Evolutionary conservation across 2,113 vertebrate species (phyloP).

Genomic region (Tachysurus fulvidraco): DNA sequence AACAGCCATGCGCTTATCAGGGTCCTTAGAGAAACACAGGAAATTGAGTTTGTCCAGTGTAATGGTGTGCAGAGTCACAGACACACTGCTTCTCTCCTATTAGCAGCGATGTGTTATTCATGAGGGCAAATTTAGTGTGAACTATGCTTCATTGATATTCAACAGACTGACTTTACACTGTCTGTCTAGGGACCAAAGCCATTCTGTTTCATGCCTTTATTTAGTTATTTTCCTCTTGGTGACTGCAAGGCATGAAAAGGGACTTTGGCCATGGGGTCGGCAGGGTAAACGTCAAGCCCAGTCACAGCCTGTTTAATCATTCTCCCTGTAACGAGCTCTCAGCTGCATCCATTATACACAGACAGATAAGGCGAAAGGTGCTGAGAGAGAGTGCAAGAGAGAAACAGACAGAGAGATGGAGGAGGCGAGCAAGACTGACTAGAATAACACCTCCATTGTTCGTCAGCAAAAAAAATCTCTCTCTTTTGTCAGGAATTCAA

Average conservation of each 20-base stretch:
- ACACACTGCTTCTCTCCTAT: constrained; percentile 69
- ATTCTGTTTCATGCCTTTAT: constrained; percentile 68
- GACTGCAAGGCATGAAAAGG: constrained; percentile 51
- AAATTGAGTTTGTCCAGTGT: constrained; percentile 77
- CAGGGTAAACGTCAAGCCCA: constrained; percentile 58
- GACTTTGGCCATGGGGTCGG: constrained; percentile 49
- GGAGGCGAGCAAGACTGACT: constrained; percentile 48
- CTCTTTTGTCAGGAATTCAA: constrained; percentile 63
- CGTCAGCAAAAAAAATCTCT: constrained; percentile 48
- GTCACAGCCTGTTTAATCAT: constrained; percentile 54
- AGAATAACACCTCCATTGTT: constrained; percentile 64
- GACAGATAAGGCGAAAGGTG: constrained; percentile 35
- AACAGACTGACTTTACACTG: constrained; percentile 62
- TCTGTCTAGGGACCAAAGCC: constrained; percentile 62
- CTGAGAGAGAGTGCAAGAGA: constrained; percentile 19
- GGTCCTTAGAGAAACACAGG: constrained; percentile 69
- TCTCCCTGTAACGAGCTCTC: constrained; percentile 57
- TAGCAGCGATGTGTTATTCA: constrained; percentile 77
- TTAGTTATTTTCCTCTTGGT: constrained; percentile 63
- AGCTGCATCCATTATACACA: constrained; percentile 54
- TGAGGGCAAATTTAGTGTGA: constrained; percentile 76
- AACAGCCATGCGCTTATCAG: constrained; percentile 63
- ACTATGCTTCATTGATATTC: constrained; percentile 77
- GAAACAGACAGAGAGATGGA: constrained; percentile 14
- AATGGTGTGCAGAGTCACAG: constrained; percentile 71